These are phyloP conservation scores for Rhingia rostrata DNA, from an alignment of 2,888 invertebrate species.

Conservation along the genomic window DNA sequence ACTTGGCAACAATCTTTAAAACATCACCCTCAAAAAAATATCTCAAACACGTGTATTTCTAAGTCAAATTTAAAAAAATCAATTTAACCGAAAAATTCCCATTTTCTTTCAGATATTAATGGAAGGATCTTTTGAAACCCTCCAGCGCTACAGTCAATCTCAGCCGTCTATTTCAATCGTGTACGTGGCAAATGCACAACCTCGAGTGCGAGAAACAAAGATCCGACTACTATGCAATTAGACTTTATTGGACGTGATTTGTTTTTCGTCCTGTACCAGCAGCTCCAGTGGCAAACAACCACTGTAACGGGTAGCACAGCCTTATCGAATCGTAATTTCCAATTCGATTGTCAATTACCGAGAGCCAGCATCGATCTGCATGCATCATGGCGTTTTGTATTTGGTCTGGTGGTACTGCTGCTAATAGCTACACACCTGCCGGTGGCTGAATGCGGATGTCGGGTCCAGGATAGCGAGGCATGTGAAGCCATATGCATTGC, in stretches of 20 bases:
- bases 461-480: constrained; percentile 78
- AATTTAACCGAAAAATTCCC: no score
- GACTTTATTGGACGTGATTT: constrained; percentile 44
- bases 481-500: constrained; percentile 80
- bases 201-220: constrained; percentile 4
- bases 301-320: constrained; percentile 3
- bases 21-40: no score
- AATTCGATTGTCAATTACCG: constrained; percentile 35
- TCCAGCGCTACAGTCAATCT: background rate
- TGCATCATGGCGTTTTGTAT: constrained; percentile 29
- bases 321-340: constrained; percentile 20
- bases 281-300: constrained; percentile 2
- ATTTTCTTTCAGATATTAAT: constrained; percentile 36
- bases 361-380: constrained; percentile 26
- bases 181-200: constrained; percentile 12
- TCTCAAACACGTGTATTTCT: no score
- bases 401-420: constrained; percentile 30
- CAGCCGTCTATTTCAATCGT: background rate
- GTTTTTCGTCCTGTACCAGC: constrained; percentile 29
- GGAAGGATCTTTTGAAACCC: background rate
- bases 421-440: constrained; percentile 38
- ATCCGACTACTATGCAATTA: constrained; percentile 60
- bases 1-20: no score
- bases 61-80: no score
- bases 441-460: constrained; percentile 75